Conservation (phyloP, 2,797 vertebrate genomes). For the Acipenser ruthenus region DNA sequence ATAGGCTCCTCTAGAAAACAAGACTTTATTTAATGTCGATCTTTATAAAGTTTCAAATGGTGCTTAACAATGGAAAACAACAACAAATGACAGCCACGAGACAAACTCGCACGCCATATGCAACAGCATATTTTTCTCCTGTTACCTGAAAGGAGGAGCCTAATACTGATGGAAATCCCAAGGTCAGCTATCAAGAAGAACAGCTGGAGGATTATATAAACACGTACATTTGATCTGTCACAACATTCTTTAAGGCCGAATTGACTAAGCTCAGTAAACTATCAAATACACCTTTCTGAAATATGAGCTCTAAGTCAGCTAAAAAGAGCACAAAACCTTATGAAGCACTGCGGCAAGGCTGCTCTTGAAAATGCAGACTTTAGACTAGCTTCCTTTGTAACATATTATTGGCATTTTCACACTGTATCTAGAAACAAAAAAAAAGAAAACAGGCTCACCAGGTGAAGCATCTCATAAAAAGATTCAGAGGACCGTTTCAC, state of each 20-base stretch:
- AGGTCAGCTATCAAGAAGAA: neutral
- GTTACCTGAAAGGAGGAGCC: neutral
- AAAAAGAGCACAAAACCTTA: too few species aligned
- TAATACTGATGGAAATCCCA: neutral
- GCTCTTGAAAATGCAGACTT: constrained; percentile 1
- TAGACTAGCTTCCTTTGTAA: neutral
- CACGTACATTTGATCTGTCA: neutral
- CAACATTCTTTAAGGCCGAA: neutral
- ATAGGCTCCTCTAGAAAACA: too few species aligned
- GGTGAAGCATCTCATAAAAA: constrained; percentile 67
- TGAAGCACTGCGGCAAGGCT: constrained; percentile 2
- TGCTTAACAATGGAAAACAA: too few species aligned
- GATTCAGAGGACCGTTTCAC: constrained; percentile 65
- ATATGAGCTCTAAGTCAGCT: neutral
- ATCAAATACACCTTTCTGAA: too few species aligned
- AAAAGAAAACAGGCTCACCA: constrained; percentile 51
- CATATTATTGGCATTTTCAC: neutral
- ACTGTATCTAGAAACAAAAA: neutral
- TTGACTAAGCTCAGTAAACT: neutral
- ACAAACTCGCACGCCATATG: too few species aligned
- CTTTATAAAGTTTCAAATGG: too few species aligned
- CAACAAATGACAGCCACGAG: too few species aligned
- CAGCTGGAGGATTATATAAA: neutral
- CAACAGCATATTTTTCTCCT: too few species aligned
- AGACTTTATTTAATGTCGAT: too few species aligned